Evolutionary conservation across 30 jellyfish, hydroid and myxozoan species (phyloP), one percentile per base, ranked within the genome.

Genomic region (Aurelia aurita complex sp. Pacific): DNA sequence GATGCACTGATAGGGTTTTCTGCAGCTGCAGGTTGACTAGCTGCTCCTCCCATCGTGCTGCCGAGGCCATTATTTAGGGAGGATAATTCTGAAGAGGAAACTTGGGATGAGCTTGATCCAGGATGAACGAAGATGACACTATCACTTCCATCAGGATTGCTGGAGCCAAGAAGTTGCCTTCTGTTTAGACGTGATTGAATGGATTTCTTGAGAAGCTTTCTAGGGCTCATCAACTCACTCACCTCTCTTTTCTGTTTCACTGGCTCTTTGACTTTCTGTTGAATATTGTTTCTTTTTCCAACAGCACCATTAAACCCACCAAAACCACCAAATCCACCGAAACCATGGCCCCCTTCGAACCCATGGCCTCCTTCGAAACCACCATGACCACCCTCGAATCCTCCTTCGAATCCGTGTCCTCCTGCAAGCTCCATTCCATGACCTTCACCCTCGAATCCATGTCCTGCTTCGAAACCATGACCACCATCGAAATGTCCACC

Each of bases 71-170:
- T 81, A 57, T 69, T 68, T 0, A 81, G 83, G 68, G 69, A 63
- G n/a, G 91, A 81, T 33, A 72, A 77, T 38, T 73, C 92, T 3
- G 87, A 57, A 51, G 87, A 71, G 53, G 95, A 75, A 11, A 89
- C 97, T 42, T 91, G 97, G 4, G 97, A 74, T 17, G 88, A 81
- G 34, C 91, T 53, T 10, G 97, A 96, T 5, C 97, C 87, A 0
- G 98, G 98, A 74, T 92, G 98, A 51, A 92, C 98, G 83, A 92
- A 92, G 23, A 92, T 92, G 85, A 92, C 98, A 57, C 97, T 88
- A 67, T 92, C 98, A 67, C 98, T 85, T 40, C 98, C 98, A 64
- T 92, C 98, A 40, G 86, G 78, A 2, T 73, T 55, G 85, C 73
- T 87, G 55, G 91, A 88, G 4, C 98, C 98, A 57, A 92, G 88